phyloP scores from a whole-genome alignment of 2,797 vertebrate species.

The Brachymystax lenok region DNA sequence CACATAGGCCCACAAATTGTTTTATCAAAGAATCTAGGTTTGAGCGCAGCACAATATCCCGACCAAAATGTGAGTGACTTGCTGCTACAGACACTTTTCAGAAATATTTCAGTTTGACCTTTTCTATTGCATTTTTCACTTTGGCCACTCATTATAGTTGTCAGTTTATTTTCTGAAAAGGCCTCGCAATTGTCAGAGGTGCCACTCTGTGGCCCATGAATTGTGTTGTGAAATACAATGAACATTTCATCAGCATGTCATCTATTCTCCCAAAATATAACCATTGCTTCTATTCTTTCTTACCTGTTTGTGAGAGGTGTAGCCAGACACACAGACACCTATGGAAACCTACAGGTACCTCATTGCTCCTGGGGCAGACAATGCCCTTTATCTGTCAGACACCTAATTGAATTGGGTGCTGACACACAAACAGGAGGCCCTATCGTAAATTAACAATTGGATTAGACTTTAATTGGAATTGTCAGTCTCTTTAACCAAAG shows the following conservation, averaged over 20 bases:
- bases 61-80: too few relatives aligned
- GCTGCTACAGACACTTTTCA: too few relatives aligned
- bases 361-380: not conserved
- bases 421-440: constrained; percentile 1
- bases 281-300: not conserved
- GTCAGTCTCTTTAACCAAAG: not conserved
- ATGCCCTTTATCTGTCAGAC: not conserved
- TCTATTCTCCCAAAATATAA: not conserved
- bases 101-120: too few relatives aligned
- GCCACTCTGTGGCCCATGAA: not conserved
- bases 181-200: not conserved
- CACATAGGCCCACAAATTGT: too few relatives aligned
- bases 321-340: constrained; percentile 2
- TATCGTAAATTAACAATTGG: not conserved
- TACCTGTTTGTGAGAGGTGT: not conserved
- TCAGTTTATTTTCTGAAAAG: not conserved
- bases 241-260: not conserved
- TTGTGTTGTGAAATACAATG: not conserved
- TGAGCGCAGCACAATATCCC: too few relatives aligned
- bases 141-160: not conserved
- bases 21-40: too few relatives aligned
- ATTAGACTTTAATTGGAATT: constrained; percentile 9
- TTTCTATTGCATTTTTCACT: not conserved
- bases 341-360: not conserved
- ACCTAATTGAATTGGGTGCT: constrained; percentile 1